Conservation (phyloP, 2,888 invertebrate genomes). For the Drosophila fungiperda region DNA sequence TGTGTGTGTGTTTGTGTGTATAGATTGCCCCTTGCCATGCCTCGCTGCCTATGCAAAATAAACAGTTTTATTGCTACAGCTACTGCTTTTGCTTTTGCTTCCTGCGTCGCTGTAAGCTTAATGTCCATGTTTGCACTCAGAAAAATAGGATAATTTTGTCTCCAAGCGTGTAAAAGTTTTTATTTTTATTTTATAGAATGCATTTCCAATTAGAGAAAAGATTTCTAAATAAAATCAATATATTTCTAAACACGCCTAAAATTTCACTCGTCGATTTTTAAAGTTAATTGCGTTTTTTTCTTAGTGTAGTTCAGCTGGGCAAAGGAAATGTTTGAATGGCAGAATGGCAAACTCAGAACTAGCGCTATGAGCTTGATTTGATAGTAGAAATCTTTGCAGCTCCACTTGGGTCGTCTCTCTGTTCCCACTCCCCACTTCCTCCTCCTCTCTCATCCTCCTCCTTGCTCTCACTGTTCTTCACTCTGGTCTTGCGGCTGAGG, state of each 20-base stretch:
- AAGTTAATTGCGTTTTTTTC: background rate
- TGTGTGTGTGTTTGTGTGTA: slow-evolving; percentile 25
- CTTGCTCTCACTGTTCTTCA: background rate
- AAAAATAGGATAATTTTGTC: background rate
- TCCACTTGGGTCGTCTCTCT: background rate
- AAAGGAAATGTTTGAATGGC: background rate
- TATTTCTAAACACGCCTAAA: no score
- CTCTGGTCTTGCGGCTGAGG: slow-evolving; percentile 6
- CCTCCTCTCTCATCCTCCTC: background rate
- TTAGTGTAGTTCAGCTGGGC: background rate
- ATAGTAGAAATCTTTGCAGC: slow-evolving; percentile 19
- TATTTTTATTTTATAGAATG: no score
- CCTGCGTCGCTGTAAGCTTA: slow-evolving; percentile 4
- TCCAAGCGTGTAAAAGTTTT: no score
- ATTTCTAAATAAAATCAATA: no score
- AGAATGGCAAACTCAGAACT: slow-evolving; percentile 12
- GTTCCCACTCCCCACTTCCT: background rate
- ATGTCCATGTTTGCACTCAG: background rate
- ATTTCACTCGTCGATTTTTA: background rate
- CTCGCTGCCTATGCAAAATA: slow-evolving; percentile 37
- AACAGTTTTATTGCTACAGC: slow-evolving; percentile 36
- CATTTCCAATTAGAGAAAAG: no score
- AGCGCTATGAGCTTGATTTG: slow-evolving; percentile 22
- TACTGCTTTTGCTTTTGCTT: slow-evolving; percentile 6
- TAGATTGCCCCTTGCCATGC: slow-evolving; percentile 52